phyloP scores from a whole-genome alignment of 2,888 invertebrate genomes.

The Bugulina stolonifera region DNA sequence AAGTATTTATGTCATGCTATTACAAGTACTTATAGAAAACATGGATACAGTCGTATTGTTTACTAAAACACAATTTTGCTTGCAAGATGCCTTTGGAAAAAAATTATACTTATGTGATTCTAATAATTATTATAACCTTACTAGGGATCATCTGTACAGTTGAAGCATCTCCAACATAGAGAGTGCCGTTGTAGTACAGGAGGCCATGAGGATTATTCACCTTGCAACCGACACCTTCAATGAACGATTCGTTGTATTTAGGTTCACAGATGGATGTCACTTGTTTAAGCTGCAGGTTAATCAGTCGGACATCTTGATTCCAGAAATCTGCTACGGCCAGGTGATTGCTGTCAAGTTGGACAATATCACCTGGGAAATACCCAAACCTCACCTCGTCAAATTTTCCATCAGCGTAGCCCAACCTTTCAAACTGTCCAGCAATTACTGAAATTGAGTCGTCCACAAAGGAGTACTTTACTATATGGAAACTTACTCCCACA shows the following conservation, averaged over 20 bases:
- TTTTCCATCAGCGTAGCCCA: neutral
- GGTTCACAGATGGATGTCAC: neutral
- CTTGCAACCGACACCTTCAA: neutral
- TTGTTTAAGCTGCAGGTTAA: neutral
- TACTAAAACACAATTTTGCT: too few species aligned
- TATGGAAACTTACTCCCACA: neutral
- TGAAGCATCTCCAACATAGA: neutral
- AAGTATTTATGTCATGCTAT: too few species aligned
- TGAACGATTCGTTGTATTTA: neutral
- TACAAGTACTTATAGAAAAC: too few species aligned
- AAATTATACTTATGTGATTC: too few species aligned
- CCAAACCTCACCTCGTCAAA: neutral
- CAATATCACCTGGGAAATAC: conserved; percentile 5
- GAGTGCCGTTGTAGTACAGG: neutral
- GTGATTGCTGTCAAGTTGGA: neutral
- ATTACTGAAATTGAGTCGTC: conserved; percentile 3
- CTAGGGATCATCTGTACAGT: neutral
- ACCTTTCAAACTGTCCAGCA: neutral
- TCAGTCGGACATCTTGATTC: conserved; percentile 4
- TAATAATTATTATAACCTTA: neutral
- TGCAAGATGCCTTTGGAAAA: too few species aligned
- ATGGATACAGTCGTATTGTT: too few species aligned
- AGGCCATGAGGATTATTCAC: neutral
- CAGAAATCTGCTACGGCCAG: conserved; percentile 11
- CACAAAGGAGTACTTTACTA: neutral